These are phyloP conservation scores for Eulemur rubriventer DNA, from an alignment of 2,797 vertebrate species.

Conservation along the genomic window DNA sequence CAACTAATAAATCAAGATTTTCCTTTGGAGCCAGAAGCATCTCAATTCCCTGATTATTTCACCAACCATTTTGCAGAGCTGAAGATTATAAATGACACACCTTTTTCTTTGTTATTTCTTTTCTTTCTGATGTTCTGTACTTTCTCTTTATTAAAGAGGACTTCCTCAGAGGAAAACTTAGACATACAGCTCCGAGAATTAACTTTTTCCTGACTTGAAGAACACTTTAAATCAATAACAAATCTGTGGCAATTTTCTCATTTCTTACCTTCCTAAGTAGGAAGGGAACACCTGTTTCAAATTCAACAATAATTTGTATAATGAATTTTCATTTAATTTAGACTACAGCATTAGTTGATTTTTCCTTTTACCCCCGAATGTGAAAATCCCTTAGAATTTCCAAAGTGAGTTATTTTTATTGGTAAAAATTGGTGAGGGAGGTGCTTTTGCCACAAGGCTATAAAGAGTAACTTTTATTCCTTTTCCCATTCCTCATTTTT, in stretches of 20 bases:
- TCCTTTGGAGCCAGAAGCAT: background rate
- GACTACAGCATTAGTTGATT: conserved; percentile 74
- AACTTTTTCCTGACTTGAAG: conserved; percentile 43
- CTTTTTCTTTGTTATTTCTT: conserved; percentile 26
- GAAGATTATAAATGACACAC: conserved; percentile 34
- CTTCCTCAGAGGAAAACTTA: background rate
- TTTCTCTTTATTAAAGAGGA: conserved; percentile 39
- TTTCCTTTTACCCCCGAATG: conserved; percentile 60
- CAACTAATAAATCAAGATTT: background rate
- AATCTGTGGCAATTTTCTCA: conserved; percentile 55
- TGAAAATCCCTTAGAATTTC: conserved; percentile 78
- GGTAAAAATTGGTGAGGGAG: conserved; percentile 70
- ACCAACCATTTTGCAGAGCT: background rate
- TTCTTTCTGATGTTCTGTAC: background rate
- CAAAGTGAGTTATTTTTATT: conserved; percentile 79
- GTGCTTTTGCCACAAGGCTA: conserved; percentile 69
- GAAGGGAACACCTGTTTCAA: conserved; percentile 68
- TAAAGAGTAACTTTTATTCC: conserved; percentile 62
- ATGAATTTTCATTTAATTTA: conserved; percentile 80
- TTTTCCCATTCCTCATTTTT: conserved; percentile 70
- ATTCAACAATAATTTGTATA: conserved; percentile 74
- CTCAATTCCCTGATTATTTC: background rate
- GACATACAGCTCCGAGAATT: background rate
- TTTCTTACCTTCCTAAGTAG: conserved; percentile 39
- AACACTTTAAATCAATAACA: conserved; percentile 49